Base-by-base conservation (phyloP, 2,888 invertebrate species). In the Candidula unifasciata region DNA sequence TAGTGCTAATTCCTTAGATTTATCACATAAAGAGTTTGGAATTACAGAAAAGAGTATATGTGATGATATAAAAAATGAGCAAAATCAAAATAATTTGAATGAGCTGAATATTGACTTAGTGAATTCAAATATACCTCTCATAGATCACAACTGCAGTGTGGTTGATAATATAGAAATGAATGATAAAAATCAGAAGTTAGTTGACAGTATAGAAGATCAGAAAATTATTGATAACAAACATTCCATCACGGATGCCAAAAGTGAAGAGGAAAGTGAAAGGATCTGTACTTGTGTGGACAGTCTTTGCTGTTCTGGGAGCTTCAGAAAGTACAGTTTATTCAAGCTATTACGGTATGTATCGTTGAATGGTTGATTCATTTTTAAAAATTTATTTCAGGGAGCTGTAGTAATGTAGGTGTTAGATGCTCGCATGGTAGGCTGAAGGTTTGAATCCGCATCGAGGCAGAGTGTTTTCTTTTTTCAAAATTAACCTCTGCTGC, bases 291-390 rank as follows among this genome's bases (percentile, higher is more conserved):
- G 83, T 64, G 64, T 73, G 52, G 83, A 79, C n/a, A 54, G 33
- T 27, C 18, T 64, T 3, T 64, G 73, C 33, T 37, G 33, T 37
- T 5, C 30, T 1, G 27, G 44, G 24, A 79, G 83, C 73, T 83
- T 79, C 13, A 16, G 27, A 44, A 37, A 52, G 10, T 21, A 73
- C 1, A 73, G 79, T 30, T 18, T 83, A 16, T 71, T 44, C 52
- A 71, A 69, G n/a, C 83, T 83, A n/a, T 35, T 83, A 37, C 52
- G 78, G 83, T 83, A 79, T 16, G 68, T 79, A 54, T 64, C 8
- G 8, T 44, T 44, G 44, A 44, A 44, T 44, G 44, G 6, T 44
- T 44, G 8, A 44, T 44, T 44, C 8, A 44, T n/a, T n/a, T n/a
- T n/a, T n/a, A n/a, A n/a, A n/a, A n/a, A n/a, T n/a, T n/a, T n/a